Conservation (phyloP, 2,797 vertebrate genomes). For the Leontopithecus rosalia region DNA sequence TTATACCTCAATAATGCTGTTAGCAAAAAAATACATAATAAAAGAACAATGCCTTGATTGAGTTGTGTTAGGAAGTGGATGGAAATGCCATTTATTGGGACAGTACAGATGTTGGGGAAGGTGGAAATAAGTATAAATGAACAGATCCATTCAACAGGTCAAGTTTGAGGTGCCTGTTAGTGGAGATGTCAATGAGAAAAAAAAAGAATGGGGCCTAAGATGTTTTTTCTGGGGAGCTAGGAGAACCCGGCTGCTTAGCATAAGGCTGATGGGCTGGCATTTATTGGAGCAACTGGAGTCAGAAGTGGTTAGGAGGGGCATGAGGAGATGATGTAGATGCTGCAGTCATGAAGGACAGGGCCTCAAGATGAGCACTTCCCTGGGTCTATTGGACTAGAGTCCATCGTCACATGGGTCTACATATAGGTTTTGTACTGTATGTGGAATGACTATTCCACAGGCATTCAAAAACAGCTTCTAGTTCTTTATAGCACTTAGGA, state of each 20-base stretch:
- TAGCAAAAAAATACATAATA: not conserved
- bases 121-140: conserved; percentile 22
- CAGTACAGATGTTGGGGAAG: not conserved
- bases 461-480: not conserved
- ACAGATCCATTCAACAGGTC: not conserved
- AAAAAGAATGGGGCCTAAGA: not conserved
- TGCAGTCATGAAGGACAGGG: not conserved
- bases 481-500: not conserved
- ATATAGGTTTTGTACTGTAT: not conserved
- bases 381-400: not conserved
- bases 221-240: not conserved
- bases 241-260: not conserved
- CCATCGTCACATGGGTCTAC: not conserved
- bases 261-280: not conserved
- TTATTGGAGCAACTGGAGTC: not conserved
- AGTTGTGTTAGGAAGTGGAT: not conserved
- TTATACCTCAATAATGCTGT: not conserved
- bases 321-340: not conserved
- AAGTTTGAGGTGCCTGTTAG: not conserved
- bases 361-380: not conserved
- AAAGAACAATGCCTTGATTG: not conserved
- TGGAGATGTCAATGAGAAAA: not conserved
- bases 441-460: not conserved
- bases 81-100: not conserved
- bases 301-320: not conserved